Evolutionary conservation across 1,140 invertebrate species (phyloP).

Genomic region (Bathynomus jamesi): DNA sequence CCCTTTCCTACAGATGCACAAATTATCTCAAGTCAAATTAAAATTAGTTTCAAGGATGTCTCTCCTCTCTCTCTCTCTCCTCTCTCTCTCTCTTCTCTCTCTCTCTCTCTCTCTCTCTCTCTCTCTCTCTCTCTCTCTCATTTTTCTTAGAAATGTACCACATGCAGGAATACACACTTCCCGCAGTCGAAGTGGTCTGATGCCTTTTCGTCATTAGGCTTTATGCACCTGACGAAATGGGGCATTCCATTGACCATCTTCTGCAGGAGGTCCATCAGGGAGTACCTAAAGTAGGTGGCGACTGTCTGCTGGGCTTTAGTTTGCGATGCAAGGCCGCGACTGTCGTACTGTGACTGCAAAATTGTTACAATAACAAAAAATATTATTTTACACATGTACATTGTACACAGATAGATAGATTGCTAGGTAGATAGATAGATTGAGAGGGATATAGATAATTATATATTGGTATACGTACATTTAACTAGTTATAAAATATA

Average conservation of each 20-base stretch:
- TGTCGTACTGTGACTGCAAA: slow-evolving; percentile 25
- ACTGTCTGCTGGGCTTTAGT: slow-evolving; percentile 74
- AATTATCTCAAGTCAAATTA: no score
- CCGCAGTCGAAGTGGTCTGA: slow-evolving; percentile 59
- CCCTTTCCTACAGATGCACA: no score
- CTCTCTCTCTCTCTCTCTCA: no score
- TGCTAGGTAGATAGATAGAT: background rate
- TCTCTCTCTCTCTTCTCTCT: no score
- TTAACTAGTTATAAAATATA: slow-evolving; percentile 5
- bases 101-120: no score
- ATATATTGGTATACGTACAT: slow-evolving; percentile 1
- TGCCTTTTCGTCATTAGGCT: slow-evolving; percentile 65
- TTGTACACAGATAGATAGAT: slow-evolving; percentile 1
- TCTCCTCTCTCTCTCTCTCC: no score
- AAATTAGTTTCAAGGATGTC: no score
- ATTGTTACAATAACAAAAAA: no score
- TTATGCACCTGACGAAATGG: slow-evolving; percentile 75
- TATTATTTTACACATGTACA: background rate
- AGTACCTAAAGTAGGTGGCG: slow-evolving; percentile 74
- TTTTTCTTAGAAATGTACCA: no score
- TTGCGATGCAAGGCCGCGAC: slow-evolving; percentile 60
- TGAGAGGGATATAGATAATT: background rate
- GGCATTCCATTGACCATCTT: slow-evolving; percentile 71
- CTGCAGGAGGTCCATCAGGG: slow-evolving; percentile 72
- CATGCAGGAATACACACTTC: no score